These are phyloP conservation scores for Hestina assimilis DNA, from an alignment of 1,140 invertebrate species.

Conservation along the genomic window DNA sequence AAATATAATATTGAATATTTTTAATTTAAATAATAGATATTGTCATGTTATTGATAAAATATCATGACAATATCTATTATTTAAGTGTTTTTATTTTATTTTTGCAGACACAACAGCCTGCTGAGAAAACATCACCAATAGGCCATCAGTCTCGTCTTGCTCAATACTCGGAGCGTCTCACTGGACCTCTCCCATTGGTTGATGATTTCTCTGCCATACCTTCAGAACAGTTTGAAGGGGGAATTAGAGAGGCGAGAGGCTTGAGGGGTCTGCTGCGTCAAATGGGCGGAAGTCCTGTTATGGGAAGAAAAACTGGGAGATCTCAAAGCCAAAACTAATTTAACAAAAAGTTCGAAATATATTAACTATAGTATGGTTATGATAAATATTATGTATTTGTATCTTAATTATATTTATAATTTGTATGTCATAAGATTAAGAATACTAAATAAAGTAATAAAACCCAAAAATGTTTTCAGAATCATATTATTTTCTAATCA, in stretches of 20 bases:
- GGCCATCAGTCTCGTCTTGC: conserved; percentile 77
- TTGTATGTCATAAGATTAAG: too few species aligned
- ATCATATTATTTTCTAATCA: too few species aligned
- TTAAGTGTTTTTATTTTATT: not conserved
- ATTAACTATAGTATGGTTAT: not conserved
- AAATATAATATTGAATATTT: too few species aligned
- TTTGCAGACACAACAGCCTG: conserved; percentile 42
- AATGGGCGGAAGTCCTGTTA: conserved; percentile 89
- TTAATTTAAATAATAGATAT: not conserved
- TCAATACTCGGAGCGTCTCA: conserved; percentile 78
- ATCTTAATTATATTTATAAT: too few species aligned
- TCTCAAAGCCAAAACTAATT: conserved; percentile 72
- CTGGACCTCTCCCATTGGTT: conserved; percentile 86
- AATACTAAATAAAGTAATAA: too few species aligned
- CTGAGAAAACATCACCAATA: conserved; percentile 60
- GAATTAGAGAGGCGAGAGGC: conserved; percentile 81
- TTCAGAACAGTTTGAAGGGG: conserved; percentile 83
- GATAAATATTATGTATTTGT: too few species aligned
- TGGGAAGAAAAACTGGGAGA: conserved; percentile 82
- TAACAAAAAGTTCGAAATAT: not conserved
- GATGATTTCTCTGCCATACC: conserved; percentile 96
- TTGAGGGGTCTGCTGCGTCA: conserved; percentile 87
- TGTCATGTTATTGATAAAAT: not conserved
- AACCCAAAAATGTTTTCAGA: too few species aligned
- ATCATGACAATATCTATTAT: too few species aligned